A percentile compares a stretch with the other conserved stretches of the same genome.
phyloP scores from a whole-genome alignment of 1,140 invertebrate genomes.

The Limonius californicus region DNA sequence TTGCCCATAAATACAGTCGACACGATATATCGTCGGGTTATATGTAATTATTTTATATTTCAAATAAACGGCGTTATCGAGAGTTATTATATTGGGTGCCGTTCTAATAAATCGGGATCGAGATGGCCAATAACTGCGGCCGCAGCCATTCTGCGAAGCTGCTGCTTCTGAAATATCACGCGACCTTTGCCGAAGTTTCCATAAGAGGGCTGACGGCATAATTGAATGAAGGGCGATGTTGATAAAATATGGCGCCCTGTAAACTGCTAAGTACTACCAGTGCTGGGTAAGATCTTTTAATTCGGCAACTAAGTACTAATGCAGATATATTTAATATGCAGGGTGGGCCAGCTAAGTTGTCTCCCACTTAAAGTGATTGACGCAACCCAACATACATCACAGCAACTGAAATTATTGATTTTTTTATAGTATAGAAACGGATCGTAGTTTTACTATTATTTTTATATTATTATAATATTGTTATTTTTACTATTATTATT shows the following conservation, averaged over 20 bases:
- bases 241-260: neutral
- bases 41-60: slow-evolving; percentile 14
- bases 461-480: no score
- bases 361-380: no score
- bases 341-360: no score
- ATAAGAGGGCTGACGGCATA: slow-evolving; percentile 20
- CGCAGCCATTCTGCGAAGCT: slow-evolving; percentile 25
- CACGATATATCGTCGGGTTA: neutral
- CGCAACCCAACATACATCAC: no score
- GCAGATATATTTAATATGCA: no score
- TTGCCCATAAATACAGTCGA: neutral
- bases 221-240: slow-evolving; percentile 18
- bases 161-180: slow-evolving; percentile 27
- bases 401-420: no score
- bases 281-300: no score
- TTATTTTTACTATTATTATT: no score
- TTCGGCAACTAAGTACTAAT: no score
- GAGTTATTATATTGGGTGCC: slow-evolving; percentile 26
- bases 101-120: slow-evolving; percentile 29
- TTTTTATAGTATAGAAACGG: no score
- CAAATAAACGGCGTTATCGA: neutral
- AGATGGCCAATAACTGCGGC: slow-evolving; percentile 26
- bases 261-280: no score
- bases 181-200: slow-evolving; percentile 22
- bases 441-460: no score